A percentile compares a stretch with the other conserved stretches of the same genome.
These are phyloP conservation scores for Thaumatotibia leucotreta DNA, from an alignment of 1,140 invertebrate genomes.

Conservation along the genomic window DNA sequence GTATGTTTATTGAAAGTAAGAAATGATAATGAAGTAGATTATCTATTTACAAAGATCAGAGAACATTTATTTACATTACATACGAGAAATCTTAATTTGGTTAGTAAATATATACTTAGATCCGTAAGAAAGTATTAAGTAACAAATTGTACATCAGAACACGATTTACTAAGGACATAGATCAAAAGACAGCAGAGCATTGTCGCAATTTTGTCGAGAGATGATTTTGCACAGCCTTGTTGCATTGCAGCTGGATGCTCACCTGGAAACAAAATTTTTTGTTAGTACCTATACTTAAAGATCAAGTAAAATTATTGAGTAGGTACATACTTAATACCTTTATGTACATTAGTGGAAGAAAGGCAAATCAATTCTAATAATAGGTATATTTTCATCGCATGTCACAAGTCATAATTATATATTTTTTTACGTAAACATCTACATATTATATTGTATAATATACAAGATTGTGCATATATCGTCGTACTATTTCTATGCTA, in stretches of 20 bases:
- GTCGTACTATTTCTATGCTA: too few relatives aligned
- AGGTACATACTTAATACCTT: neutral
- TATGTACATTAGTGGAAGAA: neutral
- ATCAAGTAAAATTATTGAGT: neutral
- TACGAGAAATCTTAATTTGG: neutral
- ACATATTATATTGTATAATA: too few relatives aligned
- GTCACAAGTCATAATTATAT: too few relatives aligned
- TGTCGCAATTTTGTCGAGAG: conserved; percentile 44
- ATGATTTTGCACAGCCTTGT: conserved; percentile 58
- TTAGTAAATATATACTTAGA: neutral
- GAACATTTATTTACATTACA: neutral
- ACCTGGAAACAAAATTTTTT: conserved; percentile 39
- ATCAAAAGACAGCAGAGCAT: conserved; percentile 40
- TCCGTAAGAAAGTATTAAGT: conserved; percentile 31
- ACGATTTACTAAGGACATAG: conserved; percentile 30
- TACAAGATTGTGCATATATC: too few relatives aligned
- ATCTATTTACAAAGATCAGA: neutral
- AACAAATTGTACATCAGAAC: conserved; percentile 39
- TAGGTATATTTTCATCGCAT: too few relatives aligned
- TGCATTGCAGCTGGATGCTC: conserved; percentile 69
- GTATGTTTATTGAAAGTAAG: too few relatives aligned
- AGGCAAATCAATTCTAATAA: too few relatives aligned
- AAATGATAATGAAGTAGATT: too few relatives aligned
- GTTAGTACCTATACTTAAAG: neutral
- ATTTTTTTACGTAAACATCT: too few relatives aligned